These are phyloP conservation scores for Bhutanitis thaidina DNA, from an alignment of 2,888 invertebrate genomes.

Conservation along the genomic window DNA sequence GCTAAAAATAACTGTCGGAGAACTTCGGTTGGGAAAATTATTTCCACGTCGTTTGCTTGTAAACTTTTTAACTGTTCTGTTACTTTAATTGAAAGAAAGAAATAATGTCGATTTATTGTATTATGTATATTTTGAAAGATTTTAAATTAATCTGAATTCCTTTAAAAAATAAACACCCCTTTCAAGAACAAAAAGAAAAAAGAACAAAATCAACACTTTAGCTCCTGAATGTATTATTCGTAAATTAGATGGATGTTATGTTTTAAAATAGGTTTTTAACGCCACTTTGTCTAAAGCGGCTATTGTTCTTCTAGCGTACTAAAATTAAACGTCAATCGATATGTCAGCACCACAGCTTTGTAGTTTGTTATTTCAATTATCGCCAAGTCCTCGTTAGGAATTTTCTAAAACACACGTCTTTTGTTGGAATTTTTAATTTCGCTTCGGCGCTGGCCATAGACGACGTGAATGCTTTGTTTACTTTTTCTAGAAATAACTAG, in stretches of 20 bases:
- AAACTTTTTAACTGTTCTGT: conserved; percentile 46
- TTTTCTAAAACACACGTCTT: conserved; percentile 54
- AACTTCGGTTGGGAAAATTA: conserved; percentile 53
- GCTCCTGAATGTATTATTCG: background rate
- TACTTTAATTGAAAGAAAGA: conserved; percentile 44
- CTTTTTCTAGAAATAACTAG: background rate
- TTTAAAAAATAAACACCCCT: too few relatives aligned
- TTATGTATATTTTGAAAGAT: too few relatives aligned
- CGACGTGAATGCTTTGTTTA: conserved; percentile 11
- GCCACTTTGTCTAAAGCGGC: conserved; percentile 34
- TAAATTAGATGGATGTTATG: background rate
- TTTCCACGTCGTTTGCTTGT: conserved; percentile 39
- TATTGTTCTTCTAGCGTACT: conserved; percentile 52
- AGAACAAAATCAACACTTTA: too few relatives aligned
- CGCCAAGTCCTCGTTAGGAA: conserved; percentile 51
- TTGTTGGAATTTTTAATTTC: conserved; percentile 44
- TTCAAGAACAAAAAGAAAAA: too few relatives aligned
- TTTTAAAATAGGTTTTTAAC: conserved; percentile 9
- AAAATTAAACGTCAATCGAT: conserved; percentile 74
- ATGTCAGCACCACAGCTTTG: conserved; percentile 54
- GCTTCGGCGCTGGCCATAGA: conserved; percentile 25
- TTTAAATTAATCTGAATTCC: too few relatives aligned
- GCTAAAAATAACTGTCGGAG: conserved; percentile 43
- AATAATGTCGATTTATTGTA: background rate
- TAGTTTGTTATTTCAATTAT: conserved; percentile 72